Conservation (phyloP, 2,888 invertebrate species). For the Mechanitis mazaeus region DNA sequence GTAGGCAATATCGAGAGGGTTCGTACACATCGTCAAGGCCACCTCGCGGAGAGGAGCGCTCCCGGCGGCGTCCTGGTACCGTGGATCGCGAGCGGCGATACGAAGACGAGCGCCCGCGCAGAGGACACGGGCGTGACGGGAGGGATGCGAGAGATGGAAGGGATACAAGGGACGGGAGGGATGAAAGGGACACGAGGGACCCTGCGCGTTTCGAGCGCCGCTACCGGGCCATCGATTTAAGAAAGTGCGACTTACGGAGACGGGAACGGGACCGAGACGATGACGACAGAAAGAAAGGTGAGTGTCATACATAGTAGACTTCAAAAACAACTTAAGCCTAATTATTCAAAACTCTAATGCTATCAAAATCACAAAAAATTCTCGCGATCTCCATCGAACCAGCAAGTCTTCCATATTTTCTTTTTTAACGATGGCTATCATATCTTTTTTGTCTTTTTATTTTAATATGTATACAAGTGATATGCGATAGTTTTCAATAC, state of each 20-base stretch:
- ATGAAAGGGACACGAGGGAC: constrained; percentile 34
- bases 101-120: constrained; percentile 18
- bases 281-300: constrained; percentile 52
- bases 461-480: no score
- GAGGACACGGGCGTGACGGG: constrained; percentile 42
- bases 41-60: constrained; percentile 60
- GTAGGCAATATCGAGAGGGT: constrained; percentile 71
- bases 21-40: constrained; percentile 65
- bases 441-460: no score
- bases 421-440: no score
- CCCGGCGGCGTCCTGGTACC: constrained; percentile 40
- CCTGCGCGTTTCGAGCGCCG: constrained; percentile 46
- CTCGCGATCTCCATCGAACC: no score
- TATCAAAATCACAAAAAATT: no score
- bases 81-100: constrained; percentile 42
- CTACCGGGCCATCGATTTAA: constrained; percentile 63
- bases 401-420: no score
- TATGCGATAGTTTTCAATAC: no score
- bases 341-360: no score
- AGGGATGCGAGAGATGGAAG: constrained; percentile 45
- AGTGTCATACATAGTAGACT: constrained; percentile 8
- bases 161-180: constrained; percentile 41
- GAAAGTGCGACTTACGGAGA: constrained; percentile 52
- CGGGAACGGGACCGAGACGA: constrained; percentile 53
- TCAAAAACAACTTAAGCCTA: no score